Conservation (phyloP, 1,140 invertebrate genomes). For the Procambarus clarkii region DNA sequence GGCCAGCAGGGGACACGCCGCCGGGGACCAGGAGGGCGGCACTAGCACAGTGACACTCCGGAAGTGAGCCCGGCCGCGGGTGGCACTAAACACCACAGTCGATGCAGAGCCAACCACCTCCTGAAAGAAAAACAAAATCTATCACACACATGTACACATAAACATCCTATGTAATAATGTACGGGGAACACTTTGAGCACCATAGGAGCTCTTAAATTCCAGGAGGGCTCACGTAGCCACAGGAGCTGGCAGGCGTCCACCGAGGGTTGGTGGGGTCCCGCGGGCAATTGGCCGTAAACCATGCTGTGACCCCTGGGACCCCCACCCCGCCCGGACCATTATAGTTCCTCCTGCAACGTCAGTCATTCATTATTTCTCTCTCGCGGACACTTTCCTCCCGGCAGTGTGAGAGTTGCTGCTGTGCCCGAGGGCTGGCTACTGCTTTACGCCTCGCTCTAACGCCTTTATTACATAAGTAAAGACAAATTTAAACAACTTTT, state of each 20-base stretch:
- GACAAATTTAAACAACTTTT: too few relatives aligned
- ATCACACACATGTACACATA: not conserved
- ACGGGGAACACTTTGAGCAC: too few relatives aligned
- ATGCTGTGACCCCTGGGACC: not conserved
- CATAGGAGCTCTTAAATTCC: too few relatives aligned
- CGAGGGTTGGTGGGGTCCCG: not conserved
- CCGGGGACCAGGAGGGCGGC: slow-evolving; percentile 65
- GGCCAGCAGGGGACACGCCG: slow-evolving; percentile 32
- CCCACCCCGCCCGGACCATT: not conserved
- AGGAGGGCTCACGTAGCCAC: not conserved
- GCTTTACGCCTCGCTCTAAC: too few relatives aligned
- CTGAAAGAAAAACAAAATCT: slow-evolving; percentile 22
- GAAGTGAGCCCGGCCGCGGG: slow-evolving; percentile 70
- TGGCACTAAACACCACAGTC: slow-evolving; percentile 63
- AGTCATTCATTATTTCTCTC: too few relatives aligned
- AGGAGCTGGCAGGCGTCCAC: not conserved
- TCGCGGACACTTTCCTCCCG: too few relatives aligned
- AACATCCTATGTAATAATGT: too few relatives aligned
- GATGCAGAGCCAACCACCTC: slow-evolving; percentile 63
- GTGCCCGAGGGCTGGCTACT: too few relatives aligned
- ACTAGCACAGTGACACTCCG: slow-evolving; percentile 67
- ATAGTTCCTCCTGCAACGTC: not conserved
- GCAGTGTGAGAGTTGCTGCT: too few relatives aligned
- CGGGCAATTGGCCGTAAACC: not conserved
- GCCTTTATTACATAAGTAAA: too few relatives aligned